Conservation (phyloP, 2,113 vertebrate genomes). For the Callorhinus ursinus region DNA sequence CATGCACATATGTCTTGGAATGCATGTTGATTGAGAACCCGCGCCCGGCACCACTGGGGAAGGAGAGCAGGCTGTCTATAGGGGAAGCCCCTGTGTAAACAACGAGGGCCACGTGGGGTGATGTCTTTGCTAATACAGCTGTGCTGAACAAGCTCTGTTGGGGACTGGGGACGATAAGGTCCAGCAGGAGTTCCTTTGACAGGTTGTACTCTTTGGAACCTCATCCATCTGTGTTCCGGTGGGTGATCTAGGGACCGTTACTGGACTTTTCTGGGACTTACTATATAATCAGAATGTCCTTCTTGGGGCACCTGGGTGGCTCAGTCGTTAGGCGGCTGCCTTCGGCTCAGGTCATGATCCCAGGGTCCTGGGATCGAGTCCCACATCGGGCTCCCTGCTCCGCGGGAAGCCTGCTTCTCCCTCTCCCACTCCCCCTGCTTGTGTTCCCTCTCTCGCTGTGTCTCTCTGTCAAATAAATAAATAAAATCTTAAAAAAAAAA, state of each 20-base stretch:
- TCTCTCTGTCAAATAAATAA: too few relatives aligned
- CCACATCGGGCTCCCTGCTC: too few relatives aligned
- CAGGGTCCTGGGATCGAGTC: too few relatives aligned
- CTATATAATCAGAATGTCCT: not conserved
- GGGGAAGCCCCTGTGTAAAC: not conserved
- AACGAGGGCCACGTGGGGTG: fast-evolving
- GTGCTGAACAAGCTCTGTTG: not conserved
- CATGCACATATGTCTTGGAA: not conserved
- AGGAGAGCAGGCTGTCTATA: not conserved
- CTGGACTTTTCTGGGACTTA: not conserved
- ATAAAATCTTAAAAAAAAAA: too few relatives aligned
- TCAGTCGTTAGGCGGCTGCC: too few relatives aligned
- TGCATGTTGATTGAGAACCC: not conserved
- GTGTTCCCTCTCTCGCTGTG: too few relatives aligned
- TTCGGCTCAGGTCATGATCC: too few relatives aligned
- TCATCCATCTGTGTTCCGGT: not conserved
- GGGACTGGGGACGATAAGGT: fast-evolving
- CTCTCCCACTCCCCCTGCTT: too few relatives aligned
- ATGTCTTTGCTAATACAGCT: not conserved
- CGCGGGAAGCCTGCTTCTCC: too few relatives aligned
- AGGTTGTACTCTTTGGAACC: not conserved
- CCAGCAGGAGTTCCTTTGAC: not conserved
- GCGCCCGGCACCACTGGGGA: fast-evolving
- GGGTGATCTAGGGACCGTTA: not conserved
- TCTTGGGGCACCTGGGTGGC: too few relatives aligned